A percentile compares a stretch with the other conserved stretches of the same genome.
phyloP scores from a whole-genome alignment of 2,113 vertebrate species.

The Tupaia chinensis region DNA sequence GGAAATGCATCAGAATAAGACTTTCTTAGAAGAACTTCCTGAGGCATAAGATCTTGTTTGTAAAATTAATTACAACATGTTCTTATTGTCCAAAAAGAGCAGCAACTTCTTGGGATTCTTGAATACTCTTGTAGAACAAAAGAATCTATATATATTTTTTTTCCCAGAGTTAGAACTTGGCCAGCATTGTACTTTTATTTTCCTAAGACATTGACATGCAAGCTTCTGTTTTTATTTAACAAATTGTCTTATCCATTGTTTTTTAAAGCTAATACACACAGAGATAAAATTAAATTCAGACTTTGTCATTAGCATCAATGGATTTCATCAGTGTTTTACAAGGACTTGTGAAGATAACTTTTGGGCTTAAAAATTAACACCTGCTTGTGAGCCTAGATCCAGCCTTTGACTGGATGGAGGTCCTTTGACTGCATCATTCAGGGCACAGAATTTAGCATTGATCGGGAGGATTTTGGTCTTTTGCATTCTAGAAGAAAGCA shows the following conservation, averaged over 20 bases:
- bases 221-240: background rate
- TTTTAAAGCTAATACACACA: background rate
- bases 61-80: background rate
- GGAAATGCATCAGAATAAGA: background rate
- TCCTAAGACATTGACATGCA: background rate
- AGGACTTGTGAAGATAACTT: background rate
- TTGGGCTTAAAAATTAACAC: background rate
- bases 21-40: background rate
- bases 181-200: conserved; percentile 11
- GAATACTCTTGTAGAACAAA: background rate
- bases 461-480: accelerated
- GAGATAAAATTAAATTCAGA: background rate
- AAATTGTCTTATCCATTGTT: background rate
- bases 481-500: background rate
- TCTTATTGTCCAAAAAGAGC: background rate
- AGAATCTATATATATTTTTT: background rate
- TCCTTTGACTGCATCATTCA: background rate
- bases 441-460: background rate
- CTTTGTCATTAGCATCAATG: background rate
- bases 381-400: background rate
- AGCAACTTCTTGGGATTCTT: background rate
- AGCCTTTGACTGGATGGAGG: background rate
- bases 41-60: background rate
- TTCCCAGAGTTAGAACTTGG: background rate
- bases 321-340: background rate